Evolutionary conservation across 2,113 vertebrate species (phyloP).

Genomic region (Ranitomeya imitator): DNA sequence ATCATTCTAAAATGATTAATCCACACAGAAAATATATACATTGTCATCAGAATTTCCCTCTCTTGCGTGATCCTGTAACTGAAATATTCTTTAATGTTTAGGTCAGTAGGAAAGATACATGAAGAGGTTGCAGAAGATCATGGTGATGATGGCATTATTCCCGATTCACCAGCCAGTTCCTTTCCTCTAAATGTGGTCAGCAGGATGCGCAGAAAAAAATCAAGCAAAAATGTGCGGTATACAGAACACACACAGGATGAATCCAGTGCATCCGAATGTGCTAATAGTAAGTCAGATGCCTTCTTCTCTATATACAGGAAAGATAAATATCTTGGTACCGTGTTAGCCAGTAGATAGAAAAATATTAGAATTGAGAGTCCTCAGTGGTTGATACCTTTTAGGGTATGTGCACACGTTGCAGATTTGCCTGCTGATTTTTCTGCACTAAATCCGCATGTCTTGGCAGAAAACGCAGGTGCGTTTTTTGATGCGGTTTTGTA

Average conservation of each 20-base stretch:
- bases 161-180: constrained; percentile 81
- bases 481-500: too few species aligned
- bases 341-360: too few species aligned
- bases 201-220: constrained; percentile 81
- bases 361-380: too few species aligned
- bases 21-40: not conserved
- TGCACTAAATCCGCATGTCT: too few species aligned
- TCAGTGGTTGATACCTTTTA: too few species aligned
- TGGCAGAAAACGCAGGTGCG: too few species aligned
- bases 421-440: too few species aligned
- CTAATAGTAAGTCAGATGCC: constrained; percentile 63
- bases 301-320: too few species aligned
- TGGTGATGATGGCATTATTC: constrained; percentile 83
- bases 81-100: not conserved
- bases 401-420: too few species aligned
- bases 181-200: constrained; percentile 78
- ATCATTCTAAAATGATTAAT: not conserved
- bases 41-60: not conserved
- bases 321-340: too few species aligned
- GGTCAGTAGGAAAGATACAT: not conserved
- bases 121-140: constrained; percentile 15
- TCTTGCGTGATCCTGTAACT: not conserved
- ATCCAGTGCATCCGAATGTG: constrained; percentile 59
- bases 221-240: constrained; percentile 78
- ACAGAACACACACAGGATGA: constrained; percentile 70